Percentiles rank a stretch among this genome's conserved stretches.
phyloP scores from a whole-genome alignment of 2,888 invertebrate species.

The Cistogaster globosa region DNA sequence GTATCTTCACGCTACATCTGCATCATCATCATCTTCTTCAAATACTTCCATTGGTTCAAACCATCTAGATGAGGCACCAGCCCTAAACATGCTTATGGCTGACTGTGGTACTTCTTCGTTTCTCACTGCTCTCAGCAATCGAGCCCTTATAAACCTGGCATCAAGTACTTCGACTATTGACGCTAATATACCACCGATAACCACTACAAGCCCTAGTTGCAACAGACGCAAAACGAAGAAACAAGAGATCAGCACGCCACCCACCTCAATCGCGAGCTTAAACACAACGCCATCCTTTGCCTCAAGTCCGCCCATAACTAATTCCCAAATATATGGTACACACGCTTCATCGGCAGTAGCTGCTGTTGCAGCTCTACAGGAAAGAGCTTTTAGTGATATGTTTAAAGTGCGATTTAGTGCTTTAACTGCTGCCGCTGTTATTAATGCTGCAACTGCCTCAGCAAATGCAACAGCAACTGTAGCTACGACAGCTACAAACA shows the following conservation, averaged over 20 bases:
- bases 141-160: slow-evolving; percentile 54
- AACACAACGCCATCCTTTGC: slow-evolving; percentile 64
- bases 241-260: slow-evolving; percentile 6
- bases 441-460: slow-evolving; percentile 58
- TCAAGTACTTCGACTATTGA: slow-evolving; percentile 49
- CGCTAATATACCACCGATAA: slow-evolving; percentile 49
- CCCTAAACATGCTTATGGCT: slow-evolving; percentile 58
- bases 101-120: slow-evolving; percentile 58
- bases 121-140: slow-evolving; percentile 46
- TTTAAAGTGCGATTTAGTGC: slow-evolving; percentile 77
- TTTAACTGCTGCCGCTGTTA: slow-evolving; percentile 73
- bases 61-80: slow-evolving; percentile 55
- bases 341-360: slow-evolving; percentile 59
- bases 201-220: slow-evolving; percentile 42
- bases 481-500: slow-evolving; percentile 32
- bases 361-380: slow-evolving; percentile 74
- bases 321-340: slow-evolving; percentile 67
- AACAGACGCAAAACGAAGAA: slow-evolving; percentile 66
- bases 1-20: slow-evolving; percentile 50
- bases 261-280: slow-evolving; percentile 25
- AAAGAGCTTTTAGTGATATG: slow-evolving; percentile 76
- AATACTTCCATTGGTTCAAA: slow-evolving; percentile 43
- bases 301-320: slow-evolving; percentile 72
- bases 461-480: slow-evolving; percentile 54
- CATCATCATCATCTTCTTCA: slow-evolving; percentile 38